A percentile compares a stretch with the other conserved stretches of the same genome.
Conservation (phyloP, 2,797 vertebrate species). For the Sebastes elongatus region DNA sequence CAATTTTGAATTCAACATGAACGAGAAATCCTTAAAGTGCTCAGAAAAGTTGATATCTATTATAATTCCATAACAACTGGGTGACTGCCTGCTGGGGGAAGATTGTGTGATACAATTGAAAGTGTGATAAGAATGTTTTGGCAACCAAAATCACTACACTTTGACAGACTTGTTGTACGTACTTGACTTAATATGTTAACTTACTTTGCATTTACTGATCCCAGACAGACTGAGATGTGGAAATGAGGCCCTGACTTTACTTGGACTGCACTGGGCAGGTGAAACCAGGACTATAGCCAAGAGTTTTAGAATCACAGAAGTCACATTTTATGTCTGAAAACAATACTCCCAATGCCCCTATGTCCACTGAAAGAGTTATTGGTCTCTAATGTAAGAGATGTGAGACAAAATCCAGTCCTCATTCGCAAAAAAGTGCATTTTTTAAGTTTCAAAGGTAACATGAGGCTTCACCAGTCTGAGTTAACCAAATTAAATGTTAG, state of each 20-base stretch:
- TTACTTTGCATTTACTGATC: not conserved
- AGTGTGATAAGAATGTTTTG: not conserved
- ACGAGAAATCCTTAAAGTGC: not conserved
- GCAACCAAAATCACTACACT: not conserved
- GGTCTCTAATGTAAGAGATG: not conserved
- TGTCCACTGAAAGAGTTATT: not conserved
- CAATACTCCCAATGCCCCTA: not conserved
- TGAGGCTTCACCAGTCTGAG: not conserved
- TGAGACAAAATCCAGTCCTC: not conserved
- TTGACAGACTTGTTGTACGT: not conserved
- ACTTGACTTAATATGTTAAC: not conserved
- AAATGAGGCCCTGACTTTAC: not conserved
- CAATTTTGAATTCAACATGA: not conserved
- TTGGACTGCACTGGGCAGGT: not conserved
- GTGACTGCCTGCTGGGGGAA: conserved; percentile 1
- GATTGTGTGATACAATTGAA: not conserved
- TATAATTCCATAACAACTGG: not conserved
- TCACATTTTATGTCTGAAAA: not conserved
- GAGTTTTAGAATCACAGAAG: not conserved
- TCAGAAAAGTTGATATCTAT: not conserved
- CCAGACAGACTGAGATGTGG: not conserved
- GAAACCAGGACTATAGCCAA: not conserved
- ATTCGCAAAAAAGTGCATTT: not conserved
- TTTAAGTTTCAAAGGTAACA: not conserved
- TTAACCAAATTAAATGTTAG: not conserved